These are phyloP conservation scores for Orchestia grillus DNA, from an alignment of 1,140 invertebrate genomes.

Conservation along the genomic window DNA sequence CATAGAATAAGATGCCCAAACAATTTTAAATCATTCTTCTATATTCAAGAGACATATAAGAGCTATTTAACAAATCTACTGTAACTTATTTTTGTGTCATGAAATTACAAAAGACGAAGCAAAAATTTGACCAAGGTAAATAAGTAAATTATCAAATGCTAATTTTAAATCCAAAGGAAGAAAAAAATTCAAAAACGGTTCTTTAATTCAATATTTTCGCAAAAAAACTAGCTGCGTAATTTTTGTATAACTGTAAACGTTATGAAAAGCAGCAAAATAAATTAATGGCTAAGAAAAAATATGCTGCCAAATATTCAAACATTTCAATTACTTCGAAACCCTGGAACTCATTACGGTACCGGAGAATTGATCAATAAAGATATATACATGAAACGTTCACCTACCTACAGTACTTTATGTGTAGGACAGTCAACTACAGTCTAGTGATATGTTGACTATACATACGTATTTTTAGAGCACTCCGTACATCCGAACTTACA, in stretches of 20 bases:
- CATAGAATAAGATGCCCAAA: background rate
- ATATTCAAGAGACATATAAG: background rate
- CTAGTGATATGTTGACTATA: conserved; percentile 53
- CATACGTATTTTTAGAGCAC: conserved; percentile 32
- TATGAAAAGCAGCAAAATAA: background rate
- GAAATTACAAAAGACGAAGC: background rate
- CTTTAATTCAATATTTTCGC: background rate
- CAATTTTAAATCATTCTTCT: background rate
- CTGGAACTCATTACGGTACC: background rate
- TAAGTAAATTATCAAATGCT: background rate
- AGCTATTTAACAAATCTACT: background rate
- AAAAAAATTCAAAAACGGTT: background rate
- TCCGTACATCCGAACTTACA: background rate
- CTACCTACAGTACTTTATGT: background rate
- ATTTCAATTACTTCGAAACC: background rate
- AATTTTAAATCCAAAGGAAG: background rate
- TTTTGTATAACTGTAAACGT: background rate
- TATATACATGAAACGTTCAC: conserved; percentile 5
- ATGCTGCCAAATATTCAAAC: background rate
- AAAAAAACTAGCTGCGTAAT: background rate
- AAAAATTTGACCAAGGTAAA: background rate
- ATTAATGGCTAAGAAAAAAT: background rate
- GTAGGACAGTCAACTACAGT: conserved; percentile 20
- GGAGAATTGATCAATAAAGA: background rate
- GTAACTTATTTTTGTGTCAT: background rate